phyloP scores from a whole-genome alignment of 37 sponge, comb jelly and placozoan species.

The Aplysina aerophoba region DNA sequence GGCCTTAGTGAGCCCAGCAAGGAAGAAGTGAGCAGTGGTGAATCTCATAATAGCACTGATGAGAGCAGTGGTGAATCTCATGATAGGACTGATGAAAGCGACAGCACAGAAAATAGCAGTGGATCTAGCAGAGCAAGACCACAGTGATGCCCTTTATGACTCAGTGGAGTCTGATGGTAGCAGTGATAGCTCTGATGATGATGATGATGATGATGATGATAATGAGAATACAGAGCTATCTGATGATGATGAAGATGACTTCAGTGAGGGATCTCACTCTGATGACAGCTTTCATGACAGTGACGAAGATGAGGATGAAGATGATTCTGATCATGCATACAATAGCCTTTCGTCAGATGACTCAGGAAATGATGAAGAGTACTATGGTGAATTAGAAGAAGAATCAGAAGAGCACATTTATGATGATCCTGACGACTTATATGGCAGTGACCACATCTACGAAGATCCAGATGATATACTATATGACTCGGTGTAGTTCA shows the following conservation, averaged over 20 bases:
- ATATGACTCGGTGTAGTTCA: no score
- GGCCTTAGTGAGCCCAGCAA: no score
- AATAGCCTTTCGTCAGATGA: no score
- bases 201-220: neutral
- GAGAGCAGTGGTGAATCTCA: neutral
- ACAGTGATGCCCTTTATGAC: neutral
- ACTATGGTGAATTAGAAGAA: neutral
- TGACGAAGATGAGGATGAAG: neutral
- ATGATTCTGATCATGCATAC: no score
- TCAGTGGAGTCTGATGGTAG: neutral
- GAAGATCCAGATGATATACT: no score
- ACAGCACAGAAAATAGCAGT: neutral
- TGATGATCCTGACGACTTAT: neutral
- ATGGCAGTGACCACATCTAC: neutral
- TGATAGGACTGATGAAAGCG: neutral
- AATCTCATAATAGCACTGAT: neutral
- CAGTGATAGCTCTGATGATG: neutral
- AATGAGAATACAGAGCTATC: neutral
- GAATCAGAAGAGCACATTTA: constrained; percentile 7
- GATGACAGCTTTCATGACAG: neutral
- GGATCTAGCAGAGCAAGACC: neutral
- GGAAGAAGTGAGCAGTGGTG: no score
- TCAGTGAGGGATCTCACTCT: neutral
- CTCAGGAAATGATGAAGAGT: neutral
- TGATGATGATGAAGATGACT: neutral